Percentiles rank a stretch among this genome's conserved stretches.
phyloP scores from a whole-genome alignment of 2,888 invertebrate species.

The Rhimphoctona megacephalus region DNA sequence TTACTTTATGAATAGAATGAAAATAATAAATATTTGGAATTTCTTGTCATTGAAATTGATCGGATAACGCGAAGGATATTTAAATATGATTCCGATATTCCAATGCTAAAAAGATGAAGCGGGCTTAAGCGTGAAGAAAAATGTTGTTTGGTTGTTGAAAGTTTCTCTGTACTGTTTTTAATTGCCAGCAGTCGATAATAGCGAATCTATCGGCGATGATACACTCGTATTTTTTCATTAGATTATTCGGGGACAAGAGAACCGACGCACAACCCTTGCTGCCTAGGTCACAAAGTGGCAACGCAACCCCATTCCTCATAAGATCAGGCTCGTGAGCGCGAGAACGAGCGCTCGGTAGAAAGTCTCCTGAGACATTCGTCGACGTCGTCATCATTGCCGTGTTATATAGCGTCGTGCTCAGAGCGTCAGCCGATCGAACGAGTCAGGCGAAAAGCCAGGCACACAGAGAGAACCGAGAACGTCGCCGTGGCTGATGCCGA shows the following conservation, averaged over 20 bases:
- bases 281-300: conserved; percentile 66
- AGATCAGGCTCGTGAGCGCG: conserved; percentile 49
- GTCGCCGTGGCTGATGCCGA: conserved; percentile 76
- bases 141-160: background rate
- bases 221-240: background rate
- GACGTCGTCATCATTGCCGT: conserved; percentile 73
- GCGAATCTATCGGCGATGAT: background rate
- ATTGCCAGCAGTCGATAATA: conserved; percentile 37
- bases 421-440: conserved; percentile 60
- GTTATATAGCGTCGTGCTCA: conserved; percentile 50
- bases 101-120: background rate
- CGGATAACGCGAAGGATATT: background rate
- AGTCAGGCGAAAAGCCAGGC: conserved; percentile 64
- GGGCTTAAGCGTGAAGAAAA: background rate
- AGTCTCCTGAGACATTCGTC: conserved; percentile 81
- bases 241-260: conserved; percentile 14
- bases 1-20: background rate
- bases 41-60: background rate
- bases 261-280: conserved; percentile 59
- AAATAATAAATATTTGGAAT: background rate
- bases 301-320: conserved; percentile 82
- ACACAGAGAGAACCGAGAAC: conserved; percentile 64
- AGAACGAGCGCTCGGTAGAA: conserved; percentile 77
- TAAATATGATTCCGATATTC: background rate
- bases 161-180: background rate